phyloP scores from a whole-genome alignment of 2,113 vertebrate species.

The Nyctereutes procyonoides region DNA sequence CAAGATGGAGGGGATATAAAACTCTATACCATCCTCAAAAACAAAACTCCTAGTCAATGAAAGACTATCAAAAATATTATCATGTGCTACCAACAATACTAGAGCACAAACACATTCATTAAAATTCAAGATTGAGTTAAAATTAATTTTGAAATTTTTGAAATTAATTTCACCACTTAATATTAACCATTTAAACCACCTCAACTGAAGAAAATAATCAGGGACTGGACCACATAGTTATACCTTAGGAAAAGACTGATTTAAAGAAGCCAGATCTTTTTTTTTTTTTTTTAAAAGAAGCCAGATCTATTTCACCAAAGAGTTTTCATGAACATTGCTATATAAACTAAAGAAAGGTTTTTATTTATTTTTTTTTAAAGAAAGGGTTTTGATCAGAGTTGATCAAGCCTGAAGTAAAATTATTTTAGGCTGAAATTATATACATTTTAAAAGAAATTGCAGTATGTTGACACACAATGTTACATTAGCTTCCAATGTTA shows the following conservation, averaged over 20 bases:
- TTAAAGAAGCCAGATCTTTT: background rate
- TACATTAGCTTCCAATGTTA: background rate
- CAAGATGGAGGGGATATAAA: background rate
- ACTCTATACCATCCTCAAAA: background rate
- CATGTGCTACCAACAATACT: constrained; percentile 25
- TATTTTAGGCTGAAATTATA: background rate
- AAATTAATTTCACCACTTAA: constrained; percentile 54
- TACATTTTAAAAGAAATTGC: background rate
- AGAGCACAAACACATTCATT: constrained; percentile 22
- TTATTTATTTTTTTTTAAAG: background rate
- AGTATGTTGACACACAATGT: background rate
- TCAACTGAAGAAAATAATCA: constrained; percentile 50
- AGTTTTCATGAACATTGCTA: background rate
- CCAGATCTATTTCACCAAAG: background rate
- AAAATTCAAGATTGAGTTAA: background rate
- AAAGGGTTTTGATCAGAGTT: background rate
- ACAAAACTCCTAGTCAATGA: background rate
- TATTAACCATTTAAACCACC: constrained; percentile 36
- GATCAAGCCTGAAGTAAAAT: constrained; percentile 24
- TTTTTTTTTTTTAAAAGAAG: background rate
- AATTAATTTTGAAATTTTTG: constrained; percentile 48
- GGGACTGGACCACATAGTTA: background rate
- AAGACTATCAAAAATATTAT: background rate
- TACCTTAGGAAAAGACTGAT: background rate
- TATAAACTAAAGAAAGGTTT: constrained; percentile 25